A percentile compares a stretch with the other conserved stretches of the same genome.
These are phyloP conservation scores for Phyllotreta cruciferae DNA, from an alignment of 2,888 invertebrate genomes.

Conservation along the genomic window DNA sequence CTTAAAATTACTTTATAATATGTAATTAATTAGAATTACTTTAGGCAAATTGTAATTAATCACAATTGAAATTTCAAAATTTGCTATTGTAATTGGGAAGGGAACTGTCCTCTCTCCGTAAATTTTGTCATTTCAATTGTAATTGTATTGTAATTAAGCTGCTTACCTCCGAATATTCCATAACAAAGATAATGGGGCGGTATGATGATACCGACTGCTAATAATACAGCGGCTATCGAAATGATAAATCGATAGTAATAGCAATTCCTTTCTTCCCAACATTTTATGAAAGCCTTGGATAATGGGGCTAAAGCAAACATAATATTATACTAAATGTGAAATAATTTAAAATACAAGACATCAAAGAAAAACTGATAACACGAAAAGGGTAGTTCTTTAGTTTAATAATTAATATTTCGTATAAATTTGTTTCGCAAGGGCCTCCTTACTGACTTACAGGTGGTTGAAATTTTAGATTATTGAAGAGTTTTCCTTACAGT, in stretches of 20 bases:
- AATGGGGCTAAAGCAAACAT: constrained; percentile 43
- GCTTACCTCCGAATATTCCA: constrained; percentile 47
- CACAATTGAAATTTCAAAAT: not conserved
- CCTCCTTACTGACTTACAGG: no score
- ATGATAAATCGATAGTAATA: constrained; percentile 40
- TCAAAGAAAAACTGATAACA: not conserved
- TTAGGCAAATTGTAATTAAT: not conserved
- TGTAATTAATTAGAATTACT: no score
- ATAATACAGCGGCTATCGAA: constrained; percentile 33
- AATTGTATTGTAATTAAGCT: no score
- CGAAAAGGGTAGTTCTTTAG: no score
- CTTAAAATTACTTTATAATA: not conserved
- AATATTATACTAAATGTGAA: constrained; percentile 4
- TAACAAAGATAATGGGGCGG: constrained; percentile 40
- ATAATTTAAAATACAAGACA: not conserved
- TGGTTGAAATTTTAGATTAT: no score
- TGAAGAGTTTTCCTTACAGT: no score
- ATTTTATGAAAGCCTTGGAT: constrained; percentile 41
- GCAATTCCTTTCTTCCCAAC: constrained; percentile 37
- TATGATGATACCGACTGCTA: constrained; percentile 40
- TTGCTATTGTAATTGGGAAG: constrained; percentile 1
- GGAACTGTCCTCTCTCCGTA: no score
- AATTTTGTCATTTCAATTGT: no score
- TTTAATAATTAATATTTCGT: no score
- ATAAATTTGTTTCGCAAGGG: no score